Evolutionary conservation across 1,140 invertebrate species (phyloP), one percentile per base, ranked within the genome.

Genomic region (Tetragnatha versicolor): DNA sequence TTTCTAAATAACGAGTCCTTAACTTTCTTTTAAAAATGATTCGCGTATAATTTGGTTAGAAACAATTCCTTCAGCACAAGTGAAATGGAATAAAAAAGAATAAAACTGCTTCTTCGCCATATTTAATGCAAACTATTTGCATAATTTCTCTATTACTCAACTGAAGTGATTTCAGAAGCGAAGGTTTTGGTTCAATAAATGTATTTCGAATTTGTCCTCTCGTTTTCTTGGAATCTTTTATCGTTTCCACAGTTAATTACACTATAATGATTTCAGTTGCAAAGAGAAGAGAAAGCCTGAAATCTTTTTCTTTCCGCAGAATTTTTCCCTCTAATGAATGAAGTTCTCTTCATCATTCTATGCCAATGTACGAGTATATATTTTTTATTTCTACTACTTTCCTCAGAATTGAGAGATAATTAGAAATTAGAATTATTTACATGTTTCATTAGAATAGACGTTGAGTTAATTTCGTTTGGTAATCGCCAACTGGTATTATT

Each of bases 121-220:
- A 68, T 35, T 70, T 70, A 69, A 55, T 70, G 68, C 68, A 70
- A 39, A 70, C 10, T 70, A 49, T 70, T 70, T 70, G 49, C 68
- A 70, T 70, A 70, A 70, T 70, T 70, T 70, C 33, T 1, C 33
- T 49, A 70, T 70, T 69, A 69, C 45, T 69, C 45, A 70, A 53
- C 47, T 31, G 51, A 70, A 70, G 33, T 70, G 47, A 70, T 70
- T 70, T 39, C 49, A 70, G 31, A 68, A n/a, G 33, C 33, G 31
- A 70, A 70, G 39, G 37, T 35, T 65, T 65, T 37, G 60, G 25
- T 63, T 69, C 25, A 51, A 53, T 22, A 69, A 63, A 68, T 53
- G 29, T n/a, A 69, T 29, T 14, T 29, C 58, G 42, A 22, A 22
- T 68, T 68, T 45, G 10, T 29, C 25, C 12, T 47, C 55, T 55